Evolutionary conservation across 2,797 vertebrate genomes (phyloP), one percentile per base, ranked within the genome.

Genomic region (Poecilia velifera): DNA sequence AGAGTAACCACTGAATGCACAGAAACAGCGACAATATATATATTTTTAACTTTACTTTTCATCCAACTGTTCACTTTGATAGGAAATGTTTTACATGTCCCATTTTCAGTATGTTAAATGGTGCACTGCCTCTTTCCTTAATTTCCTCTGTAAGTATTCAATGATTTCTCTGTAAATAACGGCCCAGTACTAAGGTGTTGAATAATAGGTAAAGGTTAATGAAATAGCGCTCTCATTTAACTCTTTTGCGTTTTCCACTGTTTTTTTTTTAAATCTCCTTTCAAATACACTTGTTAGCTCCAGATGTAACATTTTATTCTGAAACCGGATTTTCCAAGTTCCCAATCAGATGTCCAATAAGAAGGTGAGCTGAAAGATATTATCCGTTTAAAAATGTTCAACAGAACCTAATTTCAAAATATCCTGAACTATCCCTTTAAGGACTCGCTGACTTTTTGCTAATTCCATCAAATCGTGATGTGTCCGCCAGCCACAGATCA

Each of bases 401-500:
- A 25, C 39, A 68, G 39, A 68, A 68, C 20, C 39, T 12, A 9
- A 39, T 43, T 43, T 36, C 4, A 10, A 70, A 70, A 68, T 31
- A 25, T 1, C 36, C 1, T 25, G 9, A 68, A 68, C 64, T 41
- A 7, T 7, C 41, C 68, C 68, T 45, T 45, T 71, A 70, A 70
- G 12, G 5, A 25, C 14, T 25, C 9, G 12, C 36, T 68, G 6
- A 36, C 34, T 39, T 66, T 66, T 66, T 12, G 20, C 22, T 45
- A 43, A 70, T 70, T n/a, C 22, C 36, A 43, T 46, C 68, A n/a
- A 45, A 71, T 71, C 3, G 0, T 46, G 41, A 71, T n/a, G 25
- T 25, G 13, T 46, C 41, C 28, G 76, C 74, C 74, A 72, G 77
- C 43, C 75, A 80, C 47, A 80, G 70, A 80, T 76, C 51, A 22